Evolutionary conservation across 2,888 invertebrate species (phyloP).

Genomic region (Cremastobaeus sp.): DNA sequence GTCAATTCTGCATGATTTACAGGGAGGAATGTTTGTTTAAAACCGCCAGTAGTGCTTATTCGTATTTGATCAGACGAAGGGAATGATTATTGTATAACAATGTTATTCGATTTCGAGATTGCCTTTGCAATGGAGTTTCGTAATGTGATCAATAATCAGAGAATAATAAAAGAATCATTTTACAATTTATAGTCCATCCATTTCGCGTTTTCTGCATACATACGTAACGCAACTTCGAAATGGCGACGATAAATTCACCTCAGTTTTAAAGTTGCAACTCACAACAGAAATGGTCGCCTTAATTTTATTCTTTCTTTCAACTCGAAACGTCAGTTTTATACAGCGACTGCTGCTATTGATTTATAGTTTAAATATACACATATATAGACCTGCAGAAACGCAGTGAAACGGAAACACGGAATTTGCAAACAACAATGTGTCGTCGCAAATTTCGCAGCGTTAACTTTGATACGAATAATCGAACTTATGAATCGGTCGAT

Average conservation of each 20-base stretch:
- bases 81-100: too few species aligned
- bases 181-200: background rate
- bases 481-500: too few species aligned
- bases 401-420: background rate
- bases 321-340: conserved; percentile 31
- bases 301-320: conserved; percentile 35
- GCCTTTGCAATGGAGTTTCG: too few species aligned
- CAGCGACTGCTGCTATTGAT: conserved; percentile 33
- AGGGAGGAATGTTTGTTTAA: too few species aligned
- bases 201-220: too few species aligned
- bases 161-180: background rate
- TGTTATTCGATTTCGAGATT: too few species aligned
- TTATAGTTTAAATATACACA: conserved; percentile 28
- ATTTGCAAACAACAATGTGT: background rate
- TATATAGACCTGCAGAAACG: background rate
- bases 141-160: too few species aligned
- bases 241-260: conserved; percentile 22
- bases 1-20: too few species aligned
- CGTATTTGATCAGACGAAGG: too few species aligned
- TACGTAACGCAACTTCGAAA: conserved; percentile 5
- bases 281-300: conserved; percentile 30
- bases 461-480: background rate
- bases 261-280: conserved; percentile 8
- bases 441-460: background rate
- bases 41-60: too few species aligned